Evolutionary conservation across 2,888 invertebrate species (phyloP), one percentile per base, ranked within the genome.

Genomic region (Acrocyrtus sp.): DNA sequence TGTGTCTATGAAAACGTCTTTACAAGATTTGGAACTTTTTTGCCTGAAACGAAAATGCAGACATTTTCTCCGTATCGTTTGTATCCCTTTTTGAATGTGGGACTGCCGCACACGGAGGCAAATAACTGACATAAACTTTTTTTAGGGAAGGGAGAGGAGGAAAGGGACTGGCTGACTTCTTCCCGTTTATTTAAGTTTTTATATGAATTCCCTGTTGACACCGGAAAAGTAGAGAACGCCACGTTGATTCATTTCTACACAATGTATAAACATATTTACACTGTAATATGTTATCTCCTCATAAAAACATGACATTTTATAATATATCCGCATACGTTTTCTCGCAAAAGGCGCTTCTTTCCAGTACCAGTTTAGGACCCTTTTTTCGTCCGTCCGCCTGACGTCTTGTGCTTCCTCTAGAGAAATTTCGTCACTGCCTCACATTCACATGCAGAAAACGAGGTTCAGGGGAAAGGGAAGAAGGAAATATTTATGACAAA

Each of bases 401-500:
- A n/a, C 41, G 39, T 8, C 54, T 54, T 22, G n/a, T n/a, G 15
- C 51, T 39, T 57, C 21, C 50, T 48, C 24, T 56, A 24, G 48
- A 56, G 50, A 58, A 58, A 45, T 50, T 63, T 51, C n/a, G n/a
- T n/a, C n/a, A n/a, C n/a, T n/a, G 27, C 47, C 29, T 15, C 47
- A 45, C 17, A 15, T 8, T 45, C 47, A 4, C 47, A 47, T 60
- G 45, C 26, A 60, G n/a, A n/a, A n/a, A n/a, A n/a, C 17, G 45
- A 41, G 57, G 43, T 57, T 5, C 57, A 4, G 24, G 57, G 29
- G 26, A 39, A 57, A 29, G 39, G n/a, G 54, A 39, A 17, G 41
- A 24, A 19, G 67, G 57, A 61, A 48, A 68, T 54, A 68, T 54
- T 68, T 61, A 61, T 54, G 68, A 68, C 60, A 61, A 68, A 60